Percentiles rank a stretch among this genome's conserved stretches.
Evolutionary conservation across 2,113 vertebrate species (phyloP).

Genomic region (Oreochromis niloticus): DNA sequence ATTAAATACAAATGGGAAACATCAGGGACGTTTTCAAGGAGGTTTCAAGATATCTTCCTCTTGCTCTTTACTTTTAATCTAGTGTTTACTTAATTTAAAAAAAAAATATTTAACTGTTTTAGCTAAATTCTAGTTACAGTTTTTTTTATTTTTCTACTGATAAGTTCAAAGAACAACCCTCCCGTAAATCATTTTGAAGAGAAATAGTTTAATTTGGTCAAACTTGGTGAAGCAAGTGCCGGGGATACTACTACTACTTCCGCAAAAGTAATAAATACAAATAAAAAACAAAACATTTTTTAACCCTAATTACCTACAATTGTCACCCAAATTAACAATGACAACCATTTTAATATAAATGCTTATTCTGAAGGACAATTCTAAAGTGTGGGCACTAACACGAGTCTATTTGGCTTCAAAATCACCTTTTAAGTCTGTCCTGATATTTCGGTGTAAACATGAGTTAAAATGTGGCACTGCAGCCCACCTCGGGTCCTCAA

Average conservation of each 20-base stretch:
- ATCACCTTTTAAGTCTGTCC: neutral
- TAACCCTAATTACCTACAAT: neutral
- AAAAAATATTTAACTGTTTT: neutral
- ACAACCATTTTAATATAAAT: neutral
- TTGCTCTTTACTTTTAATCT: neutral
- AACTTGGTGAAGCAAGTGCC: neutral
- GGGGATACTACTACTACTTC: neutral
- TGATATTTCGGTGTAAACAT: neutral
- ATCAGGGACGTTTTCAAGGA: neutral
- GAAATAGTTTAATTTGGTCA: neutral
- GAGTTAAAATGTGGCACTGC: neutral
- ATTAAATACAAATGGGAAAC: neutral
- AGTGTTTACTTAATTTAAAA: neutral
- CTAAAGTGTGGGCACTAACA: neutral
- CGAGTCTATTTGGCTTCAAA: neutral
- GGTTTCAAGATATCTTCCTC: neutral
- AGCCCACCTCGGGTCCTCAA: constrained; percentile 78
- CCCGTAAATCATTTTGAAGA: neutral
- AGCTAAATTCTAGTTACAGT: neutral
- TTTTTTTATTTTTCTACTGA: neutral
- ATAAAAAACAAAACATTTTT: neutral
- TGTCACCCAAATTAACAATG: neutral
- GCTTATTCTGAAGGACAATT: neutral
- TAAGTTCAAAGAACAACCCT: neutral
- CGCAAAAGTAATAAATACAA: neutral